These are phyloP conservation scores for Sitta europaea DNA, from an alignment of 2,113 vertebrate genomes.

Conservation along the genomic window DNA sequence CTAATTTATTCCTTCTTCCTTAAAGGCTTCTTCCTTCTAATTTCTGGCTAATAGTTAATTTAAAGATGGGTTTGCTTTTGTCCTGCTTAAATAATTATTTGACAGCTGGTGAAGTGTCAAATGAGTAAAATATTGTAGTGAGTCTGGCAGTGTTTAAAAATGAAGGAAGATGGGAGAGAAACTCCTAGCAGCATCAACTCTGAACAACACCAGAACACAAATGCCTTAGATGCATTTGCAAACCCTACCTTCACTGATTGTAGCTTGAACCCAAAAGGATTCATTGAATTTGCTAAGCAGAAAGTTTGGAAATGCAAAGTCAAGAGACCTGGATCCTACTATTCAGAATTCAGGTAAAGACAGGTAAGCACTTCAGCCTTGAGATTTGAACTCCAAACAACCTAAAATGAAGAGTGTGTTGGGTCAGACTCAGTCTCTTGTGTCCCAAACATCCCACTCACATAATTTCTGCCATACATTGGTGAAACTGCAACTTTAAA, in stretches of 20 bases:
- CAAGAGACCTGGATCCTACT: not conserved
- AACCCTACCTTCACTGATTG: not conserved
- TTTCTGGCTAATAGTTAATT: not conserved
- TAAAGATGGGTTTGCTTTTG: not conserved
- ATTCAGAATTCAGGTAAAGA: not conserved
- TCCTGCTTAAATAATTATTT: not conserved
- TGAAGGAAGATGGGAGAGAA: not conserved
- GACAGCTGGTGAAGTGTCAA: not conserved
- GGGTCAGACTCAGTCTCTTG: not conserved
- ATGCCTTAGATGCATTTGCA: not conserved
- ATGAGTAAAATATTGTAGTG: not conserved
- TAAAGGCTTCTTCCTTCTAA: not conserved
- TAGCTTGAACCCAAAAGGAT: not conserved
- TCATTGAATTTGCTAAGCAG: not conserved
- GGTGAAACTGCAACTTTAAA: not conserved
- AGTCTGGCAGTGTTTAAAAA: not conserved
- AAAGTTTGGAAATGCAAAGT: not conserved
- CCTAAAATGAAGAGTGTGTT: not conserved
- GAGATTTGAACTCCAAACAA: not conserved
- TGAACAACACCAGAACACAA: not conserved
- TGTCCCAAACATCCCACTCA: not conserved
- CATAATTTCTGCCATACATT: not conserved
- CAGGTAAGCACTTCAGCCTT: not conserved
- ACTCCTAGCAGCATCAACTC: not conserved
- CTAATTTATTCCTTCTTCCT: not conserved